Conservation (phyloP, 2,888 invertebrate genomes). For the Syrphus vitripennis region DNA sequence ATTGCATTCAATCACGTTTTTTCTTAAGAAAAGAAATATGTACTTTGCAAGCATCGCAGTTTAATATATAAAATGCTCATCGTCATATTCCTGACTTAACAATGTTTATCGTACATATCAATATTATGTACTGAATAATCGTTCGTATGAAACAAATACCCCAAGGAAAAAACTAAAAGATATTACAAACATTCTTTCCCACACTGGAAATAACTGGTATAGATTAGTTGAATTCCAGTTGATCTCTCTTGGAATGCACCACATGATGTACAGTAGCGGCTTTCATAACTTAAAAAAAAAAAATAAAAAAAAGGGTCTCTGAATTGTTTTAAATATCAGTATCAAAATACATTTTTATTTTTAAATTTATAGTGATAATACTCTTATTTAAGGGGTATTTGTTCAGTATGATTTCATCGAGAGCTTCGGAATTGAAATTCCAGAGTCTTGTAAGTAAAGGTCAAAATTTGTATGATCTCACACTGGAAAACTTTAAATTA, state of each 20-base stretch:
- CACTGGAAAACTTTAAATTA: too few species aligned
- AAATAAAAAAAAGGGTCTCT: too few species aligned
- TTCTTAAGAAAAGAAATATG: neutral
- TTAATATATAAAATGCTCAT: neutral
- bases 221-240: slow-evolving; percentile 56
- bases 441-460: too few species aligned
- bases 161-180: neutral
- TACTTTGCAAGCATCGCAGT: neutral
- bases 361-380: too few species aligned
- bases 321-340: too few species aligned
- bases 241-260: slow-evolving; percentile 41
- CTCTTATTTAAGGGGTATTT: too few species aligned
- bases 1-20: slow-evolving; percentile 20
- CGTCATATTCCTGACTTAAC: neutral
- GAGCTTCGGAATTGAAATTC: too few species aligned
- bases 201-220: slow-evolving; percentile 61
- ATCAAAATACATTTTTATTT: too few species aligned
- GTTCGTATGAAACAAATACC: neutral
- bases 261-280: neutral
- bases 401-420: too few species aligned
- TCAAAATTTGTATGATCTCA: too few species aligned
- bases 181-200: neutral
- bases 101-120: neutral
- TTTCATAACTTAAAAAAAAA: neutral
- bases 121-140: neutral